Base-by-base conservation (phyloP, 2,113 vertebrate genomes). In the Oenanthe melanoleuca region DNA sequence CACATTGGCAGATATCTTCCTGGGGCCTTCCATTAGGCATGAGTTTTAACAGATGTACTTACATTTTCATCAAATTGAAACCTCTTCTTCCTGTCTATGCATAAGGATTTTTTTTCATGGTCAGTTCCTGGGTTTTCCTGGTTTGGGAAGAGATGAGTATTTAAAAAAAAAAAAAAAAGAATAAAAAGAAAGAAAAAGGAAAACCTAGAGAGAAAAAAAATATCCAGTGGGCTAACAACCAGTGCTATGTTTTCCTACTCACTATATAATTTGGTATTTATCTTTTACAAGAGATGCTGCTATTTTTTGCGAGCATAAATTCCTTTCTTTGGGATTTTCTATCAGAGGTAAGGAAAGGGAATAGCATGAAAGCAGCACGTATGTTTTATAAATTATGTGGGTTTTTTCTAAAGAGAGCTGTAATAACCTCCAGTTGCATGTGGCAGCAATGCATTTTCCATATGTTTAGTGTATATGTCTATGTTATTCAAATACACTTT, bases 341-440 rank as follows among this genome's bases (percentile, higher is more conserved):
- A 5, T 86, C 59, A 66, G 80, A 95, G 34, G 59, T 91, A 93
- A 70, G 42, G 66, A 70, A 89, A 80, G 56, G 47, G 79, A 93
- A 50, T 70, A 92, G 44, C 67, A 89, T 80, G 71, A 88, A 95
- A 93, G 55, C 38, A 91, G 38, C 26, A 33, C 3, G 20, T 73
- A 66, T 89, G 93, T 91, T 95, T 96, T 93, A 80, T 73, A 77
- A 89, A 92, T 95, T 52, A 89, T 61, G 38, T 34, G 81, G 3
- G 12, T 17, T 73, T 92, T 89, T 87, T 87, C 40, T 75, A 40
- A 47, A 38, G 23, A 87, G 91, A 60, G 47, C 33, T 85, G 8
- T 42, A 72, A 66, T 80, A 82, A 57, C 29, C 38, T 80, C 8
- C 60, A 61, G 50, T 80, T 40, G 49, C 78, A 56, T 52, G 52